phyloP scores from a whole-genome alignment of 2,113 vertebrate species.

The mouse (Mus musculus) region GRCm39 chr2:80126001-80126500 shows the following conservation, averaged over 20 bases:
- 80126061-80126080: conserved; percentile 45
- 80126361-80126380: not conserved
- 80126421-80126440: not conserved
- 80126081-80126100: not conserved
- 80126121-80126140: not conserved
- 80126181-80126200: not conserved
- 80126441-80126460: not conserved
- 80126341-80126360: not conserved
- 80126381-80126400: conserved; percentile 33
- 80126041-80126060: conserved; percentile 10
- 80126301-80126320: conserved; percentile 40
- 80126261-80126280: not conserved
- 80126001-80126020: not conserved
- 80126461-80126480: not conserved
- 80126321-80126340: conserved; percentile 1
- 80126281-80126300: conserved; percentile 21
- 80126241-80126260: not conserved
- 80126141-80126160: conserved; percentile 12
- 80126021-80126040: conserved; percentile 8
- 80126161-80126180: not conserved
- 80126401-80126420: conserved; percentile 21
- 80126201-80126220: not conserved
- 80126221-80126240: not conserved
- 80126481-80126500: not conserved
- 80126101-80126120: conserved; percentile 14